Conservation (phyloP, 2,888 invertebrate species). For the Baccha elongata region DNA sequence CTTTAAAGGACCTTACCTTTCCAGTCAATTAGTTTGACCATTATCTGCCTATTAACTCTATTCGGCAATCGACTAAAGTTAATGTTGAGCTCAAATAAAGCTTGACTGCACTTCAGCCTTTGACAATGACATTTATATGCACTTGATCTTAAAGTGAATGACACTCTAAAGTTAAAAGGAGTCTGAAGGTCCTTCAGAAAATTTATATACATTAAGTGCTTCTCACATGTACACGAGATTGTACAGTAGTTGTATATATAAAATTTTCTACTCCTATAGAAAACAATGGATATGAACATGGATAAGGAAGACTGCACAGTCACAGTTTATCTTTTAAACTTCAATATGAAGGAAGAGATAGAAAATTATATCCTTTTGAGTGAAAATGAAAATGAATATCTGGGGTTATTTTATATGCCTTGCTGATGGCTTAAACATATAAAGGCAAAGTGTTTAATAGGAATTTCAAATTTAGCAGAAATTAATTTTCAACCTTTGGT, state of each 20-base stretch:
- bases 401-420: not conserved
- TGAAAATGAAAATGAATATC: not conserved
- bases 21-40: too few species aligned
- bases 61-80: too few species aligned
- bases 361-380: not conserved
- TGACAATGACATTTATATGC: too few species aligned
- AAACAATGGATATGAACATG: not conserved
- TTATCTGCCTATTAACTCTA: too few species aligned
- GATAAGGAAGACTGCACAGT: not conserved
- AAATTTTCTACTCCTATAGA: not conserved
- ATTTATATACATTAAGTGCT: not conserved
- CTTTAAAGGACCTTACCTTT: too few species aligned
- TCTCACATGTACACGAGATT: not conserved
- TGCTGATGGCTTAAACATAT: not conserved
- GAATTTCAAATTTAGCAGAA: conserved; percentile 13
- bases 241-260: not conserved
- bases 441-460: conserved; percentile 13
- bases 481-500: conserved; percentile 11
- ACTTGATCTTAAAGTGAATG: conserved; percentile 10
- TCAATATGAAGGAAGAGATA: not conserved
- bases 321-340: conserved; percentile 19
- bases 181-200: not conserved
- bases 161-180: conserved; percentile 5
- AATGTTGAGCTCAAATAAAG: too few species aligned
- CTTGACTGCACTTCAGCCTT: too few species aligned